Base-by-base conservation (phyloP, 2,797 vertebrate genomes). In the Australoheros facetus region DNA sequence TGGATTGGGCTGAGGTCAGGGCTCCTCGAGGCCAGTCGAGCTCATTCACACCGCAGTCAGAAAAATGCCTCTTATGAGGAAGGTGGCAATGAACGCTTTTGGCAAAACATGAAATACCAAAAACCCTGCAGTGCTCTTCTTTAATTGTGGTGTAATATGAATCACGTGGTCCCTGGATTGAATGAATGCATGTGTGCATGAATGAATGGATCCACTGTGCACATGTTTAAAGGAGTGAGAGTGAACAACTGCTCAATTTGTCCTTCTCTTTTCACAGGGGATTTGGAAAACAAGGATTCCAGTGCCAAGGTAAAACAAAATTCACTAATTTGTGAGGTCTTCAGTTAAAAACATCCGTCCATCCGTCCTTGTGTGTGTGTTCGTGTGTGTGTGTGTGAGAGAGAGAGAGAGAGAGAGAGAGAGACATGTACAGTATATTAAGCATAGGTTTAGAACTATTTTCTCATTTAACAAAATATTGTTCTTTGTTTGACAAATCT, bases 201-300 rank as follows among this genome's bases (percentile, higher is more conserved):
- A 71, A 75, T 80, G 39, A 69, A 75, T 60, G 12, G 8, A 56
- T 72, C 64, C 12, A 59, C 26, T 78, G 39, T 71, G 12, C 16
- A 42, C 54, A n/a, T 39, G 58, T 56, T 30, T 55, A 37, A 77
- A 51, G 51, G 39, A 51, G 23, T n/a, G 26, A 79, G 42, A 23
- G 11, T 42, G 7, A 82, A 77, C 76, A 30, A 2, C 23, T 71
- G 53, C 78, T 83, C 86, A 78, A 77, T 81, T 66, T 62, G 42
- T 70, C 73, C 58, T 90, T 89, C 53, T 95, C 62, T 93, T 91
- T 94, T 86, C 92, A 79, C 96, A 99, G 98, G 98, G 98, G 98
- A 28, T 99, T 99, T 94, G 98, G 98, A 91, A 99, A 99, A 89
- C 98, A 99, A 96, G 98, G 98, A 95, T 99, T 99, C 94, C 97